These are phyloP conservation scores for Menidia menidia DNA, from an alignment of 2,797 vertebrate species.

Conservation along the genomic window DNA sequence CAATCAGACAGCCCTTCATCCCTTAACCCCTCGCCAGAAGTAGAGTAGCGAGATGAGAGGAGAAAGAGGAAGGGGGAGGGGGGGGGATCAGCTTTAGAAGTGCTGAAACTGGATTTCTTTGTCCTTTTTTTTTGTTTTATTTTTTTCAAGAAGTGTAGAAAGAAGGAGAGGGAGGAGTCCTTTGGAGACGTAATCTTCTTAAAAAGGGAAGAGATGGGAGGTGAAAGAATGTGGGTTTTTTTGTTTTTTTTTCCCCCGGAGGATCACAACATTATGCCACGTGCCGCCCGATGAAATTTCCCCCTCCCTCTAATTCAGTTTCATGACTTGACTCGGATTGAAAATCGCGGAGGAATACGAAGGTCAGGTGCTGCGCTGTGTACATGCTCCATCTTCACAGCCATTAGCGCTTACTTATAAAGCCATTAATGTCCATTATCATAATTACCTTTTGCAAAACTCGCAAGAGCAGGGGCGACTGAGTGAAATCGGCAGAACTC, in stretches of 20 bases:
- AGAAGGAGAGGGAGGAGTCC: conserved; percentile 36
- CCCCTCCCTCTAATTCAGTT: conserved; percentile 31
- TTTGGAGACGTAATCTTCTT: conserved; percentile 55
- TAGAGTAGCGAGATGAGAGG: conserved; percentile 52
- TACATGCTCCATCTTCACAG: conserved; percentile 56
- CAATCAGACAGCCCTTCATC: conserved; percentile 66
- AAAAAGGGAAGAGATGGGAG: conserved; percentile 54
- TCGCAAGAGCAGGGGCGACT: conserved; percentile 36
- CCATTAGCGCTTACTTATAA: conserved; percentile 75
- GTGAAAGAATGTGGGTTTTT: conserved; percentile 47
- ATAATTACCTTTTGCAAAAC: conserved; percentile 74
- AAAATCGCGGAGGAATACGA: conserved; percentile 56
- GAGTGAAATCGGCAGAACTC: conserved; percentile 58
- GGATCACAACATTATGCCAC: conserved; percentile 40
- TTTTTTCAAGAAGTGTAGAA: conserved; percentile 18
- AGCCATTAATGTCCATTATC: conserved; percentile 78
- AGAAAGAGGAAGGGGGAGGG: conserved; percentile 15
- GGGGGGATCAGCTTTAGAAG: conserved; percentile 57
- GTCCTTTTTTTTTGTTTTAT: conserved; percentile 4
- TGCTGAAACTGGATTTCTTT: conserved; percentile 67
- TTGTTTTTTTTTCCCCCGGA: conserved; percentile 6
- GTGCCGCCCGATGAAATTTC: conserved; percentile 30
- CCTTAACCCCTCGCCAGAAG: conserved; percentile 63
- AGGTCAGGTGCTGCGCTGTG: conserved; percentile 68
- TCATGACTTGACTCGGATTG: conserved; percentile 37